These are phyloP conservation scores for Tetrax tetrax DNA, from an alignment of 2,113 vertebrate species.

Conservation along the genomic window DNA sequence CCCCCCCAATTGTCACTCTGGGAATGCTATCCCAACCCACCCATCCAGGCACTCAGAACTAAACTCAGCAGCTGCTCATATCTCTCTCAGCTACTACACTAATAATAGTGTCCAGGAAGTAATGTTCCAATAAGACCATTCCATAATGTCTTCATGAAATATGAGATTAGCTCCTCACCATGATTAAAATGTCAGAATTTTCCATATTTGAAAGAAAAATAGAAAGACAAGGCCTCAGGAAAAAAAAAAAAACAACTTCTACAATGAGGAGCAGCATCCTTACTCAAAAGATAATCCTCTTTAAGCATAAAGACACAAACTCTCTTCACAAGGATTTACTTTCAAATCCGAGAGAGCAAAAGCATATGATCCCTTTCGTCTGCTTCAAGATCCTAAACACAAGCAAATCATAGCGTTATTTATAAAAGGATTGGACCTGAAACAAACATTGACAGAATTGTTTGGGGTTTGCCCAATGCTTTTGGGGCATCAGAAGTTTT, in stretches of 20 bases:
- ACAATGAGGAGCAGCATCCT: background rate
- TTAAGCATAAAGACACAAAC: background rate
- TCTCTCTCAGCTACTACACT: conserved; percentile 52
- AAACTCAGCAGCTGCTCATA: conserved; percentile 65
- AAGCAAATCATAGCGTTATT: background rate
- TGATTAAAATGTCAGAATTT: background rate
- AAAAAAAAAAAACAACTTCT: background rate
- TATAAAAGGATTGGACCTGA: background rate
- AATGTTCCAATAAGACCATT: conserved; percentile 48
- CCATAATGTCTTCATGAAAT: background rate
- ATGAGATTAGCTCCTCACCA: background rate
- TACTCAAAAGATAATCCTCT: background rate
- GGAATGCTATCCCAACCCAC: conserved; percentile 62
- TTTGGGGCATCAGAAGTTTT: background rate
- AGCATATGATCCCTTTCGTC: background rate
- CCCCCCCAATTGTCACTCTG: background rate
- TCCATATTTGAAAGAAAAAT: background rate
- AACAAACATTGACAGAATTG: background rate
- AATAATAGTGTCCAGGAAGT: conserved; percentile 76
- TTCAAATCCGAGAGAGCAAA: background rate
- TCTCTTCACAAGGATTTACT: background rate
- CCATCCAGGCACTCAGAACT: conserved; percentile 30
- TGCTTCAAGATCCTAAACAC: background rate
- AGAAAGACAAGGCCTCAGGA: background rate
- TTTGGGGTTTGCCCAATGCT: background rate